Percentiles rank a stretch among this genome's conserved stretches.
phyloP scores from a whole-genome alignment of 2,888 invertebrate species.

The Physocephala rufipes region DNA sequence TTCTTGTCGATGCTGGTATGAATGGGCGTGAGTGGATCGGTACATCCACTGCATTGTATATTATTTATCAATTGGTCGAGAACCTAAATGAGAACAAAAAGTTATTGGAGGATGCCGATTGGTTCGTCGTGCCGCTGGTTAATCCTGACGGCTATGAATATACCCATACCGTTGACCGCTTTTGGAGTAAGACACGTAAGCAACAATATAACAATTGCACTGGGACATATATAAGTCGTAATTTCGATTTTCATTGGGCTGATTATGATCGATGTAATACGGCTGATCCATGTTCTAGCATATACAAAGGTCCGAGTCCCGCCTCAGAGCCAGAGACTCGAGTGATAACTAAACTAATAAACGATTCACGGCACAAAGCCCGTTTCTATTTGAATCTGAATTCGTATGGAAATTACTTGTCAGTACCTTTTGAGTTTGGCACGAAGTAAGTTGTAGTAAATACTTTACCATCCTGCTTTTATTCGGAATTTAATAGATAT shows the following conservation, averaged over 20 bases:
- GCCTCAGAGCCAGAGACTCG: too few relatives aligned
- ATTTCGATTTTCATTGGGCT: constrained; percentile 75
- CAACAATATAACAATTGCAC: constrained; percentile 50
- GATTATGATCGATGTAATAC: too few relatives aligned
- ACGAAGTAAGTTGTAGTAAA: too few relatives aligned
- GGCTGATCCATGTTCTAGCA: too few relatives aligned
- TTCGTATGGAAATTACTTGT: too few relatives aligned
- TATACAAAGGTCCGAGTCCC: too few relatives aligned
- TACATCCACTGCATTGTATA: constrained; percentile 70
- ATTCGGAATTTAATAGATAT: too few relatives aligned
- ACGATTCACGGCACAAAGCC: too few relatives aligned
- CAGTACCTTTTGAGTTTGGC: too few relatives aligned
- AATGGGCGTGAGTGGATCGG: constrained; percentile 78
- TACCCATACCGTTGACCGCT: constrained; percentile 66
- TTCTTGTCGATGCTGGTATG: constrained; percentile 70
- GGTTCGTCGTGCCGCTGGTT: constrained; percentile 73
- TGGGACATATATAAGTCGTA: constrained; percentile 74
- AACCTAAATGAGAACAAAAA: constrained; percentile 64
- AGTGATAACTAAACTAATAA: too few relatives aligned
- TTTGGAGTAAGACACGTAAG: constrained; percentile 72
- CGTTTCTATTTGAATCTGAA: too few relatives aligned
- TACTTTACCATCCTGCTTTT: too few relatives aligned
- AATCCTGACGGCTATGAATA: constrained; percentile 81
- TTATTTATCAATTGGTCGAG: constrained; percentile 70
- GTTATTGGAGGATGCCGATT: constrained; percentile 71